Conservation (phyloP, 1,140 invertebrate species). For the Sycophaga agraensis region DNA sequence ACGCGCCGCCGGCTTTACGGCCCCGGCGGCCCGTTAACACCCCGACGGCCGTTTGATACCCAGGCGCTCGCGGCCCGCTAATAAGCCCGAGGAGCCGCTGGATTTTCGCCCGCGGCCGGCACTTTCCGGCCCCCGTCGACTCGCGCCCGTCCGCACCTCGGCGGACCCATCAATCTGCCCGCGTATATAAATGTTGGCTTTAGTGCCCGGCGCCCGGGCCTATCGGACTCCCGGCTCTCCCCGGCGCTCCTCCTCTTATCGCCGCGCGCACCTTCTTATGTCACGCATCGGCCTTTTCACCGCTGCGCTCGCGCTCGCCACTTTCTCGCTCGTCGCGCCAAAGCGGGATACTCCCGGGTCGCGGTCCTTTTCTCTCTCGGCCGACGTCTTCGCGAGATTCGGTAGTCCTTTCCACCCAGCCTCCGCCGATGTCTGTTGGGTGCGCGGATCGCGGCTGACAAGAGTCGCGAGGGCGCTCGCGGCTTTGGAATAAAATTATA, state of each 20-base stretch:
- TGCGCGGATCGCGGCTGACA: no score
- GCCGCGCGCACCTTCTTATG: no score
- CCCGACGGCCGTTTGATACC: conserved; percentile 38
- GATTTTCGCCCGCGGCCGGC: no score
- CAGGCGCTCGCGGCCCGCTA: no score
- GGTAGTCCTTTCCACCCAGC: no score
- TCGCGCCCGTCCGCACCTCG: background rate
- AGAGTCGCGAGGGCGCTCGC: no score
- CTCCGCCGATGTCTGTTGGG: no score
- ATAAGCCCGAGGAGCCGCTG: no score
- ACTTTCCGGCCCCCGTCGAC: conserved; percentile 7
- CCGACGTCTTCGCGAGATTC: no score
- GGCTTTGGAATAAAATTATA: no score
- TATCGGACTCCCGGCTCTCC: background rate
- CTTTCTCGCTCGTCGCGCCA: background rate
- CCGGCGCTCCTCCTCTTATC: background rate
- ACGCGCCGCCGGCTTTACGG: background rate
- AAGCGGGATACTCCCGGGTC: no score
- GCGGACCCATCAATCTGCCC: background rate
- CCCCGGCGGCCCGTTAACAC: conserved; percentile 37
- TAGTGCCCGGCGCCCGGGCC: background rate
- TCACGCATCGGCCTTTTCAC: background rate
- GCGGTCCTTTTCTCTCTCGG: no score
- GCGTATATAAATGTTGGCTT: background rate
- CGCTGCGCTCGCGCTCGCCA: background rate